Percentiles rank a stretch among this genome's conserved stretches.
Conservation (phyloP, 2,113 vertebrate species). For the Vombatus ursinus region DNA sequence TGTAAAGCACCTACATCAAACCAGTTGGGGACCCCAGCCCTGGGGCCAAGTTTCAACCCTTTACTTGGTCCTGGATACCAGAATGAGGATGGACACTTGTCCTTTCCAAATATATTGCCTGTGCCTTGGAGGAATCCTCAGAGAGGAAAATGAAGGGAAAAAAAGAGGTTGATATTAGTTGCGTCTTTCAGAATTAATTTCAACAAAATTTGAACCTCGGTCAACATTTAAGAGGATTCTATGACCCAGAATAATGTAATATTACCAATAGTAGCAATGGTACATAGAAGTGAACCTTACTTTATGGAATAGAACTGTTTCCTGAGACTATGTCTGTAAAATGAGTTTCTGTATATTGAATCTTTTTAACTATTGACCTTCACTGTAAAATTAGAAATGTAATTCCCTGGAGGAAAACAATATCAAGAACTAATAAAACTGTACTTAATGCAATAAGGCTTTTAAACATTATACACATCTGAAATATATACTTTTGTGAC, state of each 20-base stretch:
- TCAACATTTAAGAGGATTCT: background rate
- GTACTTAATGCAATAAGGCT: background rate
- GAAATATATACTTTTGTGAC: background rate
- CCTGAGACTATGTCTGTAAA: background rate
- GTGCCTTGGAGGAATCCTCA: background rate
- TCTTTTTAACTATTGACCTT: background rate
- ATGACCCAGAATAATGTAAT: background rate
- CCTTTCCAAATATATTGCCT: background rate
- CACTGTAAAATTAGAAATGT: background rate
- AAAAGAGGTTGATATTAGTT: background rate
- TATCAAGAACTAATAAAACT: background rate
- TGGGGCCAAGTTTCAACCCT: background rate
- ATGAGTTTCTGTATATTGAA: background rate
- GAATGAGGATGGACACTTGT: background rate
- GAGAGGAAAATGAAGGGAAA: background rate
- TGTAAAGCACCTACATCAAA: background rate
- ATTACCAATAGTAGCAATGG: background rate
- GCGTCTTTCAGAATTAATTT: background rate
- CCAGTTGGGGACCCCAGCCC: background rate
- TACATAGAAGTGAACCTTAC: background rate
- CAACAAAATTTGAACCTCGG: background rate
- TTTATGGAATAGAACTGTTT: background rate
- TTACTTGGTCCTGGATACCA: background rate
- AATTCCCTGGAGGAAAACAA: background rate
- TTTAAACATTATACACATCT: background rate